Base-by-base conservation (phyloP, 2,888 invertebrate species). In the Troides oblongomaculatus region DNA sequence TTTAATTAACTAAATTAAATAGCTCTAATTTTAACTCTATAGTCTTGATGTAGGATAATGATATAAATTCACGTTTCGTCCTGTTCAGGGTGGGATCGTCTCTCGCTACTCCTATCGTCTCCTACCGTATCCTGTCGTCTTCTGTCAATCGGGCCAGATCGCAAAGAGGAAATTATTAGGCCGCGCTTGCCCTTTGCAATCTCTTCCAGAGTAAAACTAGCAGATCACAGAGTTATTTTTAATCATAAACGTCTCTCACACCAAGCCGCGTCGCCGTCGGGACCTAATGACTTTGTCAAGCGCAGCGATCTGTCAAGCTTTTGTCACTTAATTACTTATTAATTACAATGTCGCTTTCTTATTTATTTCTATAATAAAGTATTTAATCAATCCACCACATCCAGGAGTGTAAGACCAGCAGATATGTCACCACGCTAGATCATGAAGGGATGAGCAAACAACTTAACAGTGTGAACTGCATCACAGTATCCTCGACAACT, bases 131-230 rank as follows among this genome's bases (percentile, higher is more conserved):
- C 4, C 30, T 30, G 30, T 30, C 30, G 1, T n/a, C 65, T 58
- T 70, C 66, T 58, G 25, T 72, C 58, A 74, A 71, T 81, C 77
- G 62, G 18, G 71, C 76, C 81, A 78, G 2, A 46, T 18, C 23
- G 69, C 73, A 75, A 78, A 84, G 81, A 87, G 89, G 87, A 89
- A 89, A 88, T 89, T 85, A 88, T 87, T 84, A 87, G 87, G 82
- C 81, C 79, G 71, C 81, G 80, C 74, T 81, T 78, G 83, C 82
- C 83, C 82, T 86, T 86, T 84, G 81, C 83, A 82, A 83, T 83
- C 80, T 84, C 83, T 81, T 77, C 72, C 79, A 73, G 73, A 73
- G 76, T 75, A 78, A 76, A 81, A 84, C 86, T 84, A 84, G 82
- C 78, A 81, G 82, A 85, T 84, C 80, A 80, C 77, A 77, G 79